A percentile compares a stretch with the other conserved stretches of the same genome.
Conservation (phyloP, 1,140 invertebrate species). For the Parapsyche elsis region DNA sequence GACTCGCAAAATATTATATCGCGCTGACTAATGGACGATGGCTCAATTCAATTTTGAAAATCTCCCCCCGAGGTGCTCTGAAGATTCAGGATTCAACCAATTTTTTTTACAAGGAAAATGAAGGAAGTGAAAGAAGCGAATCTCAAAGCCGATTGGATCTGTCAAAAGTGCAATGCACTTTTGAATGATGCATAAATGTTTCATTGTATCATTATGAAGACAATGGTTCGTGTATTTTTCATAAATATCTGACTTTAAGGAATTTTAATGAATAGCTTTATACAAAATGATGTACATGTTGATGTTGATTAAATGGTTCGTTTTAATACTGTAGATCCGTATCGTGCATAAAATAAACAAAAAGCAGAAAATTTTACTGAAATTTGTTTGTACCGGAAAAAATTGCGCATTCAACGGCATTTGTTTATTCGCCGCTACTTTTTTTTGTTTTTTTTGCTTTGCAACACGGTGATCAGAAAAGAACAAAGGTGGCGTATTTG, state of each 20-base stretch:
- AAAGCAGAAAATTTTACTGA: not conserved
- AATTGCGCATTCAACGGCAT: not conserved
- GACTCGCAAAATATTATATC: slow-evolving; percentile 33
- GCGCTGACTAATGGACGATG: slow-evolving; percentile 26
- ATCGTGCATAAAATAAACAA: too few species aligned
- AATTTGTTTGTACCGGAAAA: not conserved
- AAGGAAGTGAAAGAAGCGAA: too few species aligned
- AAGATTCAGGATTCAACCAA: not conserved
- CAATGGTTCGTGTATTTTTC: too few species aligned
- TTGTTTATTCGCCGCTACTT: slow-evolving; percentile 10
- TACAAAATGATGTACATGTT: too few species aligned
- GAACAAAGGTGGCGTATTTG: slow-evolving; percentile 35
- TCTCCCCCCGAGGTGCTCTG: not conserved
- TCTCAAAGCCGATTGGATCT: too few species aligned
- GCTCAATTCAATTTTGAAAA: slow-evolving; percentile 32
- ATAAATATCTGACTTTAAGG: too few species aligned
- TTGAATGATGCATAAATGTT: not conserved
- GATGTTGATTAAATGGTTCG: too few species aligned
- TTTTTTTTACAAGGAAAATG: too few species aligned
- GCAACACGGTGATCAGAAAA: slow-evolving; percentile 3
- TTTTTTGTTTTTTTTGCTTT: slow-evolving; percentile 3
- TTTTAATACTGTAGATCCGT: not conserved
- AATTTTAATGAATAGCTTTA: too few species aligned
- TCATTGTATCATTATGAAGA: too few species aligned
- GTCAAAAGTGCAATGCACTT: too few species aligned